Base-by-base conservation (phyloP, 1,140 invertebrate species). In the Goniozus legneri region DNA sequence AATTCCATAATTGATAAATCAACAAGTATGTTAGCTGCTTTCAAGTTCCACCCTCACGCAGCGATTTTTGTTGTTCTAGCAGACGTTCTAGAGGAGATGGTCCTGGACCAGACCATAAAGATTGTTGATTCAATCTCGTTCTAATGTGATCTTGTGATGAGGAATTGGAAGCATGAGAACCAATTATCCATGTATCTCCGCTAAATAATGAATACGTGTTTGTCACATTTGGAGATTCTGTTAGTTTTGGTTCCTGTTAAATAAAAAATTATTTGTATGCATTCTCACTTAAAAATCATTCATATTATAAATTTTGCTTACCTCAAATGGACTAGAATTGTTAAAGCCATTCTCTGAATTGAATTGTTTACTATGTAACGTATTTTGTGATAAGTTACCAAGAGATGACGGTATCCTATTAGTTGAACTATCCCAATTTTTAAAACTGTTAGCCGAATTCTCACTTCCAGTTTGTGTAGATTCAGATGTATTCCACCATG, bases 81-180 rank as follows among this genome's bases (percentile, higher is more conserved):
- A 92, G 80, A 45, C 87, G 79, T 63, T 91, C 88, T 19, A 92
- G 72, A 0, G 88, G 88, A 12, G 87, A 89, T 12, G 84, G 86
- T 6, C 84, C 85, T 2, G 85, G 82, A 1, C 84, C 85, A 20
- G 86, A 85, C 85, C 89, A 92, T 10, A 91, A 70, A 2, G 87
- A 88, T 79, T 91, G 81, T 19, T 79, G 77, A 30, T 63, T 69
- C 1, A 68, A 33, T 30, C 58, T 56, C 3, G 51, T 35, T 15
- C 65, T 70, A 22, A 61, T 56, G 21, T 64, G 65, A 55, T 66
- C 63, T 30, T 60, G 50, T 50, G 40, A 61, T 2, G 60, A 53
- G 0, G 47, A 10, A 15, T 50, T 60, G 7, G 58, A 53, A 10
- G 42, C 30, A 24, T 63, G 62, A 3, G 59, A 57, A 44, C 60